phyloP scores from a whole-genome alignment of 2,888 invertebrate species.

The Sipha maydis region DNA sequence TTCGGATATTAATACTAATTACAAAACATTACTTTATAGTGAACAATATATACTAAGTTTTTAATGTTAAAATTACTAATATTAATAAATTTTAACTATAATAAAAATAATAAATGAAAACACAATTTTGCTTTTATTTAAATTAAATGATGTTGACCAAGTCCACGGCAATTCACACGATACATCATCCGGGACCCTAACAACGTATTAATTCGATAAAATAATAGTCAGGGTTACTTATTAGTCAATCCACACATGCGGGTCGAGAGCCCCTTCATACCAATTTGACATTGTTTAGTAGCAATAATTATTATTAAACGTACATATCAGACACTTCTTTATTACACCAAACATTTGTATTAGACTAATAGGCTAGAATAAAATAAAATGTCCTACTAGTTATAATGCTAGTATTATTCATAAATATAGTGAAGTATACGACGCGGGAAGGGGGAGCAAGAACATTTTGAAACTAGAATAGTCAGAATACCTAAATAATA shows the following conservation, averaged over 20 bases:
- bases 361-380: slow-evolving; percentile 21
- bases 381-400: slow-evolving; percentile 21
- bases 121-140: slow-evolving; percentile 17
- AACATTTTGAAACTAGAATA: too few species aligned
- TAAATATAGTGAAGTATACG: not conserved
- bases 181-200: slow-evolving; percentile 57
- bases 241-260: slow-evolving; percentile 59
- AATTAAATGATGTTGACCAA: slow-evolving; percentile 48
- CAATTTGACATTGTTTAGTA: slow-evolving; percentile 59
- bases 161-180: slow-evolving; percentile 50
- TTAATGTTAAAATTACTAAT: too few species aligned
- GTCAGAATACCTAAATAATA: too few species aligned
- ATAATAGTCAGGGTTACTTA: slow-evolving; percentile 61
- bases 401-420: not conserved
- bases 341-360: slow-evolving; percentile 31
- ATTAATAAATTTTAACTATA: not conserved
- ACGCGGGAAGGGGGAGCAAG: too few species aligned
- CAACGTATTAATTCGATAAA: slow-evolving; percentile 60
- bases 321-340: slow-evolving; percentile 44
- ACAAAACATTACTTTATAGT: too few species aligned
- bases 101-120: slow-evolving; percentile 7
- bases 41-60: too few species aligned
- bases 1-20: too few species aligned
- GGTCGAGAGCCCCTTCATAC: slow-evolving; percentile 55
- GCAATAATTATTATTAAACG: slow-evolving; percentile 56